These are phyloP conservation scores for Ichneumoninae sp. DNA, from an alignment of 2,888 invertebrate genomes.

Conservation along the genomic window DNA sequence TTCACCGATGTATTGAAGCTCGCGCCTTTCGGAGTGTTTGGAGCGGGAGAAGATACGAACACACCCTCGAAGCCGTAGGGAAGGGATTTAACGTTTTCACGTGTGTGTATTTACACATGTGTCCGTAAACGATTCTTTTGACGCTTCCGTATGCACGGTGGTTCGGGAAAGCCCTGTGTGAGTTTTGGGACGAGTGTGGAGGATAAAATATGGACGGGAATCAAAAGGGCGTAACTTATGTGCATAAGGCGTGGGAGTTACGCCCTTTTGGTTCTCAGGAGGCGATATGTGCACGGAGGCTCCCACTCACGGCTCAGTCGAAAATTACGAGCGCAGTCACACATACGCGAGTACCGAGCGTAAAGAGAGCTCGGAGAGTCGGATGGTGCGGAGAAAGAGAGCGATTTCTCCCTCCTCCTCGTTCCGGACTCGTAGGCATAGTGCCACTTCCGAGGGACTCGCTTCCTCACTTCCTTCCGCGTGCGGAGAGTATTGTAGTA, in stretches of 20 bases:
- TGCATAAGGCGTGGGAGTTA: neutral
- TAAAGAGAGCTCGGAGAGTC: slow-evolving; percentile 30
- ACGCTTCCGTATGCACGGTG: slow-evolving; percentile 20
- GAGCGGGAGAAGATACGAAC: slow-evolving; percentile 43
- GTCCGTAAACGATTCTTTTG: slow-evolving; percentile 54
- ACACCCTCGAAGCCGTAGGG: slow-evolving; percentile 49
- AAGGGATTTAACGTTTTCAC: slow-evolving; percentile 31
- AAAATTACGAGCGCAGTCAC: slow-evolving; percentile 55
- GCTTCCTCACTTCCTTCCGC: slow-evolving; percentile 83
- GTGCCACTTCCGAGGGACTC: slow-evolving; percentile 79
- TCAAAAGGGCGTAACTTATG: neutral
- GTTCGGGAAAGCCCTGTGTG: neutral
- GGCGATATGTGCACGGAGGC: slow-evolving; percentile 31
- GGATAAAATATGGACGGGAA: neutral
- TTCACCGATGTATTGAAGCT: slow-evolving; percentile 33
- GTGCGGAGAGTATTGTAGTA: slow-evolving; percentile 65
- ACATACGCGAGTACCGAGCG: slow-evolving; percentile 18
- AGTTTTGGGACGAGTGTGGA: neutral
- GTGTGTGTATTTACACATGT: neutral
- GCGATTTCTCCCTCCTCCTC: slow-evolving; percentile 60
- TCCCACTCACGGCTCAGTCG: slow-evolving; percentile 52
- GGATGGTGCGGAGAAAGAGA: slow-evolving; percentile 27
- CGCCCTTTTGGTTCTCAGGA: neutral
- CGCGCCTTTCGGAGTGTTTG: slow-evolving; percentile 8
- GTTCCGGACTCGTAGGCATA: slow-evolving; percentile 67